Evolutionary conservation across 2,113 vertebrate genomes (phyloP), one percentile per base, ranked within the genome.

Genomic region (Clupea harengus): DNA sequence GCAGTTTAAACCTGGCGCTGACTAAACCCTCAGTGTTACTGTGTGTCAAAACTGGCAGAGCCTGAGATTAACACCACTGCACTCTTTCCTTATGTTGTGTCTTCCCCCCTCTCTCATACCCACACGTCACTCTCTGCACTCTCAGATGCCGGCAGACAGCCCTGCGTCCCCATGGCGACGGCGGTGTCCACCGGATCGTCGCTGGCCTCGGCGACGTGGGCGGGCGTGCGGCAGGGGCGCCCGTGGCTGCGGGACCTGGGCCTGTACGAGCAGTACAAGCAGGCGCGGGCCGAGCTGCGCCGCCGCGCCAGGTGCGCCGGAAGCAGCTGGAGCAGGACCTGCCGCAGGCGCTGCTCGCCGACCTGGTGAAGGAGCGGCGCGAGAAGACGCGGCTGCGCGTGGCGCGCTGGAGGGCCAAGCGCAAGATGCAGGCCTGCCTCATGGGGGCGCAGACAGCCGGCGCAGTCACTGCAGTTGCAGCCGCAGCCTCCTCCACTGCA

Each of bases 341-440:
- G 47, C 95, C 95, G 18, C 94, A 95, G 90, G 94, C 95, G 0
- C 92, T 95, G 46, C 89, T 95, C 46, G 93, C 93, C 0, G 94
- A 95, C 17, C 88, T 96, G 91, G 95, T 93, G 0, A 87, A 88
- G 78, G 91, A 92, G 83, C 87, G 91, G 28, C 84, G 91, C 57
- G 91, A 91, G 85, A 92, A 92, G 87, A 92, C 91, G 15, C 89
- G 91, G 1, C 88, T 92, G 52, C 82, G 91, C 6, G 91, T 92
- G 39, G 91, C 91, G 2, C 90, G 90, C 84, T 92, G 91, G 91
- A 87, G 91, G n/a, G 91, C 91, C 84, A 90, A 90, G 32, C 89
- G 91, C 84, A 92, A 92, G 81, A 83, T 91, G 6, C 90, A 91
- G 85, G 90, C 90, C 46, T 88, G 91, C 52, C 83, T 92, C 44